phyloP scores from a whole-genome alignment of 37 sponge, comb jelly and placozoan species.

The Crambe crambe region DNA sequence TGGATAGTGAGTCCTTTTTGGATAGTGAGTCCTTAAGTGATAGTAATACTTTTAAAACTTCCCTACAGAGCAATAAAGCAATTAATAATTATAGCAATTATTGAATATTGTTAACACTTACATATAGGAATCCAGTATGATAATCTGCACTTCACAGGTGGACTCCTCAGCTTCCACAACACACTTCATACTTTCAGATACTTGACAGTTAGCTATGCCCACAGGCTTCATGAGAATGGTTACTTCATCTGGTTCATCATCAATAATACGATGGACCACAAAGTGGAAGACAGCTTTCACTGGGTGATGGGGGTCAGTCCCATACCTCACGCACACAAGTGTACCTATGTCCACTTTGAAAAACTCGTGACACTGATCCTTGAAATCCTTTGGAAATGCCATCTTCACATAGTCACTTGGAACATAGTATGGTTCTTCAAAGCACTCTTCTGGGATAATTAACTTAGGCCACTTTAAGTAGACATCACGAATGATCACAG shows the following conservation, averaged over 20 bases:
- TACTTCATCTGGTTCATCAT: not conserved
- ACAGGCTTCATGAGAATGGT: constrained; percentile 23
- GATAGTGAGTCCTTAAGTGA: not conserved
- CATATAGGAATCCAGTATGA: constrained; percentile 39
- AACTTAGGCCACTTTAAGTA: constrained; percentile 64
- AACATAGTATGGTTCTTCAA: constrained; percentile 33
- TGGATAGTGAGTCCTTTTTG: not conserved
- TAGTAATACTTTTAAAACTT: constrained; percentile 27
- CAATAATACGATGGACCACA: constrained; percentile 33
- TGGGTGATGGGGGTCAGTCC: not conserved
- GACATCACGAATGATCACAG: constrained; percentile 36
- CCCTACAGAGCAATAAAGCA: constrained; percentile 5
- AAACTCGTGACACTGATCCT: constrained; percentile 4
- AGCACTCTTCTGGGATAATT: constrained; percentile 5
- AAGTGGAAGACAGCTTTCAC: constrained; percentile 65
- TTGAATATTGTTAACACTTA: not conserved
- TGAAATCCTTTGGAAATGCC: constrained; percentile 17
- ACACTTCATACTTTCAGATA: constrained; percentile 30
- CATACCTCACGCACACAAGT: constrained; percentile 70
- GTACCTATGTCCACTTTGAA: constrained; percentile 55
- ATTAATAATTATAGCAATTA: not conserved
- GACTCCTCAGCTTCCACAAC: not conserved
- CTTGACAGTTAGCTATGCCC: constrained; percentile 35
- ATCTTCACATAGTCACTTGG: constrained; percentile 5
- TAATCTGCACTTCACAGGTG: constrained; percentile 65